A percentile compares a stretch with the other conserved stretches of the same genome.
These are phyloP conservation scores for Trichomycterus rosablanca DNA, from an alignment of 2,113 vertebrate species.

Conservation along the genomic window DNA sequence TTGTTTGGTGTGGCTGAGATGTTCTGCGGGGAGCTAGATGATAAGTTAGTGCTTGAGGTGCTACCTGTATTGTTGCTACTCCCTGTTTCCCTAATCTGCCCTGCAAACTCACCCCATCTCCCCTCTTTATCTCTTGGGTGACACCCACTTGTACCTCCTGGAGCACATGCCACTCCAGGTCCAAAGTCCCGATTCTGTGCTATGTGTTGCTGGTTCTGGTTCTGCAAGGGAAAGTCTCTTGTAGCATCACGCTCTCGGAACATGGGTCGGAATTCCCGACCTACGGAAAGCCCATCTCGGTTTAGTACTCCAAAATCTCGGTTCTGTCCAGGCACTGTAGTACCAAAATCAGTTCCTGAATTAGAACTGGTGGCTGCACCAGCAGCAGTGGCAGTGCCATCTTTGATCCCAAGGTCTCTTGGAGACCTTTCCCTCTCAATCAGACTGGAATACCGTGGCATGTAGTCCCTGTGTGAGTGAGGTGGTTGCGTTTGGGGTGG, in stretches of 20 bases:
- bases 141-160: constrained; percentile 52
- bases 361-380: constrained; percentile 52
- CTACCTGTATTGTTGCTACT: constrained; percentile 60
- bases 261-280: constrained; percentile 65
- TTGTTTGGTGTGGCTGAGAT: constrained; percentile 57
- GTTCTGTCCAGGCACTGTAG: constrained; percentile 56
- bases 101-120: constrained; percentile 70
- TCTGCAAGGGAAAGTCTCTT: constrained; percentile 63
- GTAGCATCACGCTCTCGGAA: constrained; percentile 66
- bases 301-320: constrained; percentile 58
- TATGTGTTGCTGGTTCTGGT: constrained; percentile 63
- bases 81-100: constrained; percentile 61
- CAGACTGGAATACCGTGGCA: constrained; percentile 67
- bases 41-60: constrained; percentile 53
- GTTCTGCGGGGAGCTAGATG: constrained; percentile 64
- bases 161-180: constrained; percentile 50
- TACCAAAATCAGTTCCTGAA: constrained; percentile 61
- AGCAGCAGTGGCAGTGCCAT: constrained; percentile 39
- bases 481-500: constrained; percentile 57
- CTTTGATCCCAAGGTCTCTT: constrained; percentile 64
- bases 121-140: constrained; percentile 70
- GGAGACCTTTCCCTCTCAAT: constrained; percentile 62
- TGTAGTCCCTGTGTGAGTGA: constrained; percentile 71
- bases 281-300: constrained; percentile 62
- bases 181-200: constrained; percentile 66